Conservation (phyloP, 2,888 invertebrate species). For the Oeneis ivallda region DNA sequence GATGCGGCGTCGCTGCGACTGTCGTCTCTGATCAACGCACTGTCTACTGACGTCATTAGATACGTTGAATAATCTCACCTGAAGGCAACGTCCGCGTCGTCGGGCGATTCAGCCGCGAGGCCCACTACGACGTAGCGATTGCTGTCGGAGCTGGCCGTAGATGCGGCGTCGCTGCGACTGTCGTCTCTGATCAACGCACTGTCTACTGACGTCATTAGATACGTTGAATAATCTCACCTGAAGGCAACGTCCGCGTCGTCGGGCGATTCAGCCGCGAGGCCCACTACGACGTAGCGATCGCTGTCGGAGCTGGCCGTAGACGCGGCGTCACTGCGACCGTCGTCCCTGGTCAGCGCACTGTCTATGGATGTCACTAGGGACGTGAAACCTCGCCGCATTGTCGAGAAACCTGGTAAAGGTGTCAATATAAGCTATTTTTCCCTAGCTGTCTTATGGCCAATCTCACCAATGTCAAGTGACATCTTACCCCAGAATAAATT, state of each 20-base stretch:
- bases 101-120: constrained; percentile 84
- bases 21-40: constrained; percentile 88
- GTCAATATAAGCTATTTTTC: background rate
- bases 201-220: constrained; percentile 91
- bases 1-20: constrained; percentile 86
- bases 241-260: constrained; percentile 88
- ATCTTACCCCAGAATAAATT: no score
- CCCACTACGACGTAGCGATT: constrained; percentile 91
- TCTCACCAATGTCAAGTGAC: no score
- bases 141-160: constrained; percentile 93
- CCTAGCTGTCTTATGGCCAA: no score
- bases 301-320: constrained; percentile 95
- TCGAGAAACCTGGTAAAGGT: constrained; percentile 81
- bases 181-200: constrained; percentile 89
- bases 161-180: constrained; percentile 85
- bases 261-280: constrained; percentile 84
- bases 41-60: constrained; percentile 91
- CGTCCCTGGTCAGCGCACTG: constrained; percentile 88
- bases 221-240: constrained; percentile 56
- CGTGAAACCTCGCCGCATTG: constrained; percentile 92
- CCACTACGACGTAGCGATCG: constrained; percentile 90
- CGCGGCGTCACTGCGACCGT: constrained; percentile 85
- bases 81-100: constrained; percentile 87
- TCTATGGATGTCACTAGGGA: constrained; percentile 92
- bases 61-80: constrained; percentile 55